Conservation (phyloP, 2,797 vertebrate species). For the Lates japonicus region DNA sequence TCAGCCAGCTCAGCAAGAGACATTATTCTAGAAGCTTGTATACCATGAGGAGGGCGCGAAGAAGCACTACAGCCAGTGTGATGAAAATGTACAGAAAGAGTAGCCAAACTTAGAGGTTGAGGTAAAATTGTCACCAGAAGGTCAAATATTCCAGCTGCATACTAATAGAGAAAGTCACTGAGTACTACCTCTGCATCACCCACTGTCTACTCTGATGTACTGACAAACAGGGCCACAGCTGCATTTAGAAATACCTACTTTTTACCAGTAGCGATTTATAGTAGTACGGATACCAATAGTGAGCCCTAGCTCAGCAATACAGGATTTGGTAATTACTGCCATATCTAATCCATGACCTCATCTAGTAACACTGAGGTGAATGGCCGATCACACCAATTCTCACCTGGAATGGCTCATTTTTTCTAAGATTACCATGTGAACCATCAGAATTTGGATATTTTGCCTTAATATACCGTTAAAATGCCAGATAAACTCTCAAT, state of each 20-base stretch:
- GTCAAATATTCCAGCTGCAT: slow-evolving; percentile 35
- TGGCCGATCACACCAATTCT: neutral
- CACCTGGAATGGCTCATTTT: neutral
- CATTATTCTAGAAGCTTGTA: slow-evolving; percentile 1
- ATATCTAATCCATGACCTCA: neutral
- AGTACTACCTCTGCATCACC: neutral
- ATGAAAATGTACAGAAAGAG: slow-evolving; percentile 33
- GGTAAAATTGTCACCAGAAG: slow-evolving; percentile 36
- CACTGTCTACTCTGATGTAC: neutral
- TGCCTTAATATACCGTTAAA: neutral
- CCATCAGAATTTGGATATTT: neutral
- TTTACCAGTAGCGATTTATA: neutral
- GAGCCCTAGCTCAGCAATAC: neutral
- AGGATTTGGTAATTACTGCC: neutral
- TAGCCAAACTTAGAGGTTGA: slow-evolving; percentile 18
- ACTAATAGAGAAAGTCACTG: slow-evolving; percentile 7
- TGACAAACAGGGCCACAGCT: neutral
- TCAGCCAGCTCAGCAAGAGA: slow-evolving; percentile 30
- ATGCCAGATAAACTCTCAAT: neutral
- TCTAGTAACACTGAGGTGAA: neutral
- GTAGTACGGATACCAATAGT: no score
- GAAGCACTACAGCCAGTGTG: slow-evolving; percentile 14
- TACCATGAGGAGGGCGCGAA: slow-evolving; percentile 31
- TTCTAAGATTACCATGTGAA: neutral
- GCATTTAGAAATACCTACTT: neutral